Evolutionary conservation across 1,140 invertebrate species (phyloP), one percentile per base, ranked within the genome.

Genomic region (Cardiocondyla obscurior): DNA sequence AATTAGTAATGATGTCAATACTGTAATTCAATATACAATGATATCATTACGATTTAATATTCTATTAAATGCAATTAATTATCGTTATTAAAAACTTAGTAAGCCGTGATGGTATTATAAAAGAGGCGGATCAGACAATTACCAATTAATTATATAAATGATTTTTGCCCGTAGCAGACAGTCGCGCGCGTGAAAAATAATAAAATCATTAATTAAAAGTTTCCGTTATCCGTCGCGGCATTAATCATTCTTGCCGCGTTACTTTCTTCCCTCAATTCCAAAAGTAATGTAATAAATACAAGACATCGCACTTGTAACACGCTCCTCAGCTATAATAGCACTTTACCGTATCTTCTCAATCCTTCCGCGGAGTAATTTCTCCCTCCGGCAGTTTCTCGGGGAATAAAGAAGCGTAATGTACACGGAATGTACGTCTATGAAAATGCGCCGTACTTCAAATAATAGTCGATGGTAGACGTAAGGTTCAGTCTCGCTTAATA

Each of bases 381-480:
- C 28, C 42, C 39, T 39, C 39, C 10, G 57, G 55, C 72, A 36
- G 57, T 62, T 73, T 28, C 72, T 30, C 55, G 28, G 6, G 14
- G 39, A 62, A 36, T 74, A 76, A 76, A 76, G 72, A 76, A 76
- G 39, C 39, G 12, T 76, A 76, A 76, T 76, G 42, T 46, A 76
- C 49, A 57, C 62, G 42, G 28, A 76, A 76, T 62, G 42, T 62
- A 49, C 72, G 33, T 76, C 14, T 44, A 76, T 60, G 72, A 62
- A 60, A 49, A 76, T 60, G 72, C 14, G 6, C 57, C 72, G n/a
- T 74, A 46, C 55, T 49, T 62, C 55, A 42, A 49, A 60, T 74
- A 74, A 74, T 60, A 44, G 72, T n/a, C 72, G 42, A 76, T 33
- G 30, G 53, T 22, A 33, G 57, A 76, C 19, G 42, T 76, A 76